A percentile compares a stretch with the other conserved stretches of the same genome.
phyloP scores from a whole-genome alignment of 2,113 vertebrate genomes.

The Scophthalmus maximus region DNA sequence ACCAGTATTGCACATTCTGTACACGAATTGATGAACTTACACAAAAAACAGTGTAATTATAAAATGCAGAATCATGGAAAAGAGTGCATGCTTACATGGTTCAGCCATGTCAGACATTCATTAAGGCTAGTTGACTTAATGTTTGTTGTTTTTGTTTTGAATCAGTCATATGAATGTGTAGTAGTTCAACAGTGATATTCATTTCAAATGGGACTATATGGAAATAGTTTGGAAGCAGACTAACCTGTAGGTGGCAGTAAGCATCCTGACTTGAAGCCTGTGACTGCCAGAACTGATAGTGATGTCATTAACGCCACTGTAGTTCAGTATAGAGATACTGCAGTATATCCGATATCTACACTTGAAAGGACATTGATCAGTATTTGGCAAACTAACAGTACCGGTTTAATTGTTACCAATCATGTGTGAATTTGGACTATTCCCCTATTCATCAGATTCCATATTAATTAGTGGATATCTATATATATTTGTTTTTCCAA shows the following conservation, averaged over 20 bases:
- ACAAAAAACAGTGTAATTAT: neutral
- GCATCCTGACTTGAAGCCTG: neutral
- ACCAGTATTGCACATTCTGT: neutral
- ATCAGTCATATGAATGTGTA: neutral
- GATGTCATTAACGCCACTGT: neutral
- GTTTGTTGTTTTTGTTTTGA: no score
- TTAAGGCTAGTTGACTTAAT: no score
- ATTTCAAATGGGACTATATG: no score
- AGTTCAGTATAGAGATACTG: neutral
- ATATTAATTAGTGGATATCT: neutral
- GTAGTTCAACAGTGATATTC: no score
- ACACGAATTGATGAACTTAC: conserved; percentile 4
- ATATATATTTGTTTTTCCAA: no score
- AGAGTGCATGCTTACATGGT: conserved; percentile 66
- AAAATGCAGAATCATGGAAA: conserved; percentile 20
- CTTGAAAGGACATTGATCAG: neutral
- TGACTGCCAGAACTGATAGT: conserved; percentile 2
- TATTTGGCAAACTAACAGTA: conserved; percentile 14
- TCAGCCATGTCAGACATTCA: no score
- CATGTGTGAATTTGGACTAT: neutral
- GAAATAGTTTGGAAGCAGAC: conserved; percentile 7
- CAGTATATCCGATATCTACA: neutral
- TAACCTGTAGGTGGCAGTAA: conserved; percentile 56
- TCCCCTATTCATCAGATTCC: neutral
- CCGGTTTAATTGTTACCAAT: neutral